Conservation (phyloP, 2,797 vertebrate species). For the Mus spretus region DNA sequence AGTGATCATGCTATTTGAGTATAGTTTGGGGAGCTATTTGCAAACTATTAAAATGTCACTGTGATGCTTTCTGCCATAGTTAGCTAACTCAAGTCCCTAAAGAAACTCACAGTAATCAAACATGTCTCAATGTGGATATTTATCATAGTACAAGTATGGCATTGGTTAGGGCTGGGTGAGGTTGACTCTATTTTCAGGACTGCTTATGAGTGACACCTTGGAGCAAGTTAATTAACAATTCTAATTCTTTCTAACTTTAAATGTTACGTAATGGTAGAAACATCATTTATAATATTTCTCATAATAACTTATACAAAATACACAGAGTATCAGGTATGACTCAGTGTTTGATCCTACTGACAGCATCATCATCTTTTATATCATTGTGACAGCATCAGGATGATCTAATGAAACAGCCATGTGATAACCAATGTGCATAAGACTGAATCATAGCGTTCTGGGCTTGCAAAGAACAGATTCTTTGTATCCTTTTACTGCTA, state of each 20-base stretch:
- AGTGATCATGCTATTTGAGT: conserved; percentile 73
- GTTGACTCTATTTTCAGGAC: background rate
- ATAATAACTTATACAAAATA: background rate
- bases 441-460: background rate
- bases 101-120: conserved; percentile 61
- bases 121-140: background rate
- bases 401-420: background rate
- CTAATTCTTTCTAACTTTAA: conserved; percentile 13
- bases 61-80: conserved; percentile 72
- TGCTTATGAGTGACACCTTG: background rate
- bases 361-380: background rate
- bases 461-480: background rate
- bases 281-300: background rate
- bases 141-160: background rate
- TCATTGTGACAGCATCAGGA: background rate
- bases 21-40: conserved; percentile 80
- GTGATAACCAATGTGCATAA: background rate
- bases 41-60: conserved; percentile 70
- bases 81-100: conserved; percentile 80
- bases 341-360: background rate
- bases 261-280: background rate
- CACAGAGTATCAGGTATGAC: background rate
- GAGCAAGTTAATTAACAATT: background rate
- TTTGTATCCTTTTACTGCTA: background rate
- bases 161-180: background rate